Evolutionary conservation across 2,888 invertebrate species (phyloP).

Genomic region (Drosophila greeni): DNA sequence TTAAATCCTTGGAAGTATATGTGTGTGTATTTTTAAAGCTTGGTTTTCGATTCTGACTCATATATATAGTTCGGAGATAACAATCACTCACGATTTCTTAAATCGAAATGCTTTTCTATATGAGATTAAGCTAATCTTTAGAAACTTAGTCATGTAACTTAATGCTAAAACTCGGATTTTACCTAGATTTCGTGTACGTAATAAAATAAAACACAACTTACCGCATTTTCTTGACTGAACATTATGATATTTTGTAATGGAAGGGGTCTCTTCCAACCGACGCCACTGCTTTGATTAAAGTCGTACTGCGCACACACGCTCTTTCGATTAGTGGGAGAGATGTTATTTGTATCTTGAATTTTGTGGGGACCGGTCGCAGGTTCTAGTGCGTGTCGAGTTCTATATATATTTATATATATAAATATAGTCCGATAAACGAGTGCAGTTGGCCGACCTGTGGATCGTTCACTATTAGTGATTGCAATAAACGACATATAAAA

Average conservation of each 20-base stretch:
- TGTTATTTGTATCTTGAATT: constrained; percentile 13
- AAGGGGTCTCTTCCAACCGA: too few relatives aligned
- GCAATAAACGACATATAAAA: not conserved
- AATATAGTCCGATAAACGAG: constrained; percentile 9
- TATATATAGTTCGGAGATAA: not conserved
- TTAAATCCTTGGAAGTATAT: not conserved
- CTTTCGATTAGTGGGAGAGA: constrained; percentile 7
- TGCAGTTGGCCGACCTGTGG: constrained; percentile 18
- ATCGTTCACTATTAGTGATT: constrained; percentile 1
- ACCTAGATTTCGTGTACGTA: constrained; percentile 14
- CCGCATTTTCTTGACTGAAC: not conserved
- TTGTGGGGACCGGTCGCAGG: constrained; percentile 19
- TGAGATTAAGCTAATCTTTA: not conserved
- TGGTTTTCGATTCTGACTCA: not conserved
- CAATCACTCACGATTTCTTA: not conserved
- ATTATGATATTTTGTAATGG: not conserved
- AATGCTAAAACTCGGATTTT: constrained; percentile 7
- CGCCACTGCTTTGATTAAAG: constrained; percentile 15
- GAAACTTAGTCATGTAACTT: constrained; percentile 14
- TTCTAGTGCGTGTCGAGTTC: constrained; percentile 1
- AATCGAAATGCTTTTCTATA: not conserved
- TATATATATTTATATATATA: constrained; percentile 15
- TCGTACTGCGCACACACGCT: constrained; percentile 24
- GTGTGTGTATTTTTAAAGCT: not conserved
- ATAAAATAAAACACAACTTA: constrained; percentile 26